A percentile compares a stretch with the other conserved stretches of the same genome.
Evolutionary conservation across 2,797 vertebrate genomes (phyloP).

Genomic region (Arnoldichthys spilopterus): DNA sequence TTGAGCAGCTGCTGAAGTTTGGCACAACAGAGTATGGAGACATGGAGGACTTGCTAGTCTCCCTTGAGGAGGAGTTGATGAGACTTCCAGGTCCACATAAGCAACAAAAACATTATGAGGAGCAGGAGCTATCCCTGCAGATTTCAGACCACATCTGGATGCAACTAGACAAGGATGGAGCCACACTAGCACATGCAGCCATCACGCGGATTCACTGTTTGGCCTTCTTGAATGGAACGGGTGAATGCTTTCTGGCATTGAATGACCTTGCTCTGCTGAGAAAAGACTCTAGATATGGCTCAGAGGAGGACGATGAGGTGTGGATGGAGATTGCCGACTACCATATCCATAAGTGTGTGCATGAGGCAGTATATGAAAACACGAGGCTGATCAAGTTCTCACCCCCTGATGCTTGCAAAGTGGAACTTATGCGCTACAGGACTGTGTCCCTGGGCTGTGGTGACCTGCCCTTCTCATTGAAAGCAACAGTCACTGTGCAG

Average conservation of each 20-base stretch:
- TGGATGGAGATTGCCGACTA: constrained; percentile 88
- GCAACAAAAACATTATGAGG: constrained; percentile 86
- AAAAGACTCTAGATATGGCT: constrained; percentile 80
- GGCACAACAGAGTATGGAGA: constrained; percentile 87
- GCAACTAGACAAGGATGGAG: constrained; percentile 83
- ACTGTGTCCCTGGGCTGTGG: constrained; percentile 71
- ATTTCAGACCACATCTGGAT: constrained; percentile 93
- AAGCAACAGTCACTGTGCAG: constrained; percentile 89
- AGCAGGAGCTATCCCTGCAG: constrained; percentile 91
- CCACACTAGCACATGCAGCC: constrained; percentile 77
- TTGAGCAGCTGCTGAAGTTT: constrained; percentile 94
- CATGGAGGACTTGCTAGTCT: constrained; percentile 86
- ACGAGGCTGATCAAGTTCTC: constrained; percentile 87
- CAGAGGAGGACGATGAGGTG: constrained; percentile 76
- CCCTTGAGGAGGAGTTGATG: constrained; percentile 90
- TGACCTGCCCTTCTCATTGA: constrained; percentile 89
- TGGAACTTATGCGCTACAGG: constrained; percentile 93
- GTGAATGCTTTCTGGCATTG: constrained; percentile 91
- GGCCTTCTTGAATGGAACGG: constrained; percentile 85
- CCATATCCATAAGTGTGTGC: constrained; percentile 89
- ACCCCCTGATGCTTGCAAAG: constrained; percentile 86
- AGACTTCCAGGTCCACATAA: constrained; percentile 76
- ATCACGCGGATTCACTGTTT: constrained; percentile 89
- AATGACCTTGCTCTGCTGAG: constrained; percentile 88
- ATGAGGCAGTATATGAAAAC: constrained; percentile 80